Evolutionary conservation across 2,888 invertebrate species (phyloP).

Genomic region (Tetrapedia diversipes): DNA sequence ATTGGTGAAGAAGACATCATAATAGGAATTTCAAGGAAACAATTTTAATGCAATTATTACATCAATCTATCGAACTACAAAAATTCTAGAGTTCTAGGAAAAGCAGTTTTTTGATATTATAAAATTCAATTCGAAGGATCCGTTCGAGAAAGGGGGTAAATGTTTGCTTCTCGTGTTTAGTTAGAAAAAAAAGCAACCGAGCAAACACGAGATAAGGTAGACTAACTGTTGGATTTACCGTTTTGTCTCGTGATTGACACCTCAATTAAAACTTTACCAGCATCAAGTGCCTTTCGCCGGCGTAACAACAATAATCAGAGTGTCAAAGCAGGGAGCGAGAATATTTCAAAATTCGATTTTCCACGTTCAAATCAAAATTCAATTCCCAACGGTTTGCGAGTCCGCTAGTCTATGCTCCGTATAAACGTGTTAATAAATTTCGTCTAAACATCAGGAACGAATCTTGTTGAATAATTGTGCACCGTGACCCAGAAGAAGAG

Average conservation of each 20-base stretch:
- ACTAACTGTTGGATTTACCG: neutral
- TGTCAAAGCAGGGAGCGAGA: neutral
- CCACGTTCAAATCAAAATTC: neutral
- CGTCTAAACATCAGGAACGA: slow-evolving; percentile 14
- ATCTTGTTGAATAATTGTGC: slow-evolving; percentile 45
- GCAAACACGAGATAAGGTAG: neutral
- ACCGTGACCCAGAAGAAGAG: slow-evolving; percentile 37
- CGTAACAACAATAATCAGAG: neutral
- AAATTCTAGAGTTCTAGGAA: no score
- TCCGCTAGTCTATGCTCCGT: neutral
- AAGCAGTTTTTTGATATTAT: no score
- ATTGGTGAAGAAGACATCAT: neutral
- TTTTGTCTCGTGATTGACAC: slow-evolving; percentile 23
- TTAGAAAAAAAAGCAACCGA: neutral
- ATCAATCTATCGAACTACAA: neutral
- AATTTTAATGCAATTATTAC: neutral
- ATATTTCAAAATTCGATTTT: neutral
- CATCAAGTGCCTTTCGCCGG: slow-evolving; percentile 3
- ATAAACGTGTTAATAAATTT: slow-evolving; percentile 10
- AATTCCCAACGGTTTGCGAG: neutral
- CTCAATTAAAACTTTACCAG: slow-evolving; percentile 27
- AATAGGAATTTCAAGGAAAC: neutral
- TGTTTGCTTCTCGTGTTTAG: no score
- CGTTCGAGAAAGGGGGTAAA: neutral
- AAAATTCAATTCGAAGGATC: neutral